phyloP scores from a whole-genome alignment of 2,113 vertebrate genomes.

The Recurvirostra avosetta region DNA sequence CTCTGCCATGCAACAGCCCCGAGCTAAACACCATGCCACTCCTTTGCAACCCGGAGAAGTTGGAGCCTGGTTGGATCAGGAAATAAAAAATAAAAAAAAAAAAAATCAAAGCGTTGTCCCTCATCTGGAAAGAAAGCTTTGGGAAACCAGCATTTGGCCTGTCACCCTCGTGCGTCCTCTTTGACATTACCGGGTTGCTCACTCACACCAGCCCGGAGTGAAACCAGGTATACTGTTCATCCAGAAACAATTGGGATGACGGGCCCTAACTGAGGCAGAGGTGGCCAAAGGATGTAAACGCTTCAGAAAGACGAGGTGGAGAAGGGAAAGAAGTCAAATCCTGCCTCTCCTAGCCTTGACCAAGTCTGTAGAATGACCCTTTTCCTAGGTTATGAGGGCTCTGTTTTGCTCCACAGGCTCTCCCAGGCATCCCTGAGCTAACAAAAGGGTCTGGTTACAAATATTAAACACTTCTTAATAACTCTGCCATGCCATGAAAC shows the following conservation, averaged over 20 bases:
- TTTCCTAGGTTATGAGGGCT: not conserved
- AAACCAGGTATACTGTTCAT: not conserved
- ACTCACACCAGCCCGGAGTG: accelerated
- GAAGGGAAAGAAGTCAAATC: not conserved
- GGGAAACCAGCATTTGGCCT: not conserved
- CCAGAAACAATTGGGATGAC: accelerated
- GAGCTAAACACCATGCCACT: accelerated
- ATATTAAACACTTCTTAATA: slow-evolving; percentile 88
- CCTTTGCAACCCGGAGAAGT: not conserved
- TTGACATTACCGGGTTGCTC: accelerated
- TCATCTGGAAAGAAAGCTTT: not conserved
- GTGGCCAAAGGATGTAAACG: accelerated
- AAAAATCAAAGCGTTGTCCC: not conserved
- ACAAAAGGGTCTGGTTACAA: slow-evolving; percentile 75
- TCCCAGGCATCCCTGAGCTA: not conserved
- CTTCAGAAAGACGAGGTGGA: not conserved
- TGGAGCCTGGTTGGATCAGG: not conserved
- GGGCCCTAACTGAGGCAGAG: not conserved
- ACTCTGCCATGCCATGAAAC: slow-evolving; percentile 68
- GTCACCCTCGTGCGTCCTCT: accelerated
- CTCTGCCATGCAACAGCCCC: not conserved
- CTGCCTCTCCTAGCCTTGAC: not conserved
- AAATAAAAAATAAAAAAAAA: too few species aligned
- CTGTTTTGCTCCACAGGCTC: not conserved
- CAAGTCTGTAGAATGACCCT: not conserved